These are phyloP conservation scores for Tipula lateralis DNA, from an alignment of 2,888 invertebrate species.

Conservation along the genomic window DNA sequence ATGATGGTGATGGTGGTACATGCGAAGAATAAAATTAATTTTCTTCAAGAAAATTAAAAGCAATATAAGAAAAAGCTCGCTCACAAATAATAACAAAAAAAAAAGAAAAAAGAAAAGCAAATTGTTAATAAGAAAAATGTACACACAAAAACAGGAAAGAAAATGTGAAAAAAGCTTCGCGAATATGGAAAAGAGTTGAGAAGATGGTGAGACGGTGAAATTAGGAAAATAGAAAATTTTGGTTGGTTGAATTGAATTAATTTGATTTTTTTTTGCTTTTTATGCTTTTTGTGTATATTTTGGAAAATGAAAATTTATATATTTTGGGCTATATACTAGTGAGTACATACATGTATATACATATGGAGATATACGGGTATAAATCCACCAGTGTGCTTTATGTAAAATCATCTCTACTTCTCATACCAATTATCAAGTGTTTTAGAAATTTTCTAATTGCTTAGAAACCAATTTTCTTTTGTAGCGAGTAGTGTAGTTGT, in stretches of 20 bases:
- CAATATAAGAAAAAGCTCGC: not conserved
- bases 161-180: not conserved
- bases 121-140: not conserved
- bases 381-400: not conserved
- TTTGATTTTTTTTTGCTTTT: not conserved
- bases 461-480: not conserved
- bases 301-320: not conserved
- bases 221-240: slow-evolving; percentile 19
- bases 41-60: slow-evolving; percentile 24
- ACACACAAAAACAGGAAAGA: slow-evolving; percentile 1
- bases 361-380: not conserved
- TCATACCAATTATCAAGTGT: not conserved
- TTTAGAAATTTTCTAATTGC: slow-evolving; percentile 1
- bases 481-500: not conserved
- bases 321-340: not conserved
- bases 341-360: not conserved
- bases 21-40: not conserved
- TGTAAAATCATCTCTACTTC: not conserved
- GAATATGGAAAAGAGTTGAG: slow-evolving; percentile 3
- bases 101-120: not conserved
- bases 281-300: not conserved
- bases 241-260: slow-evolving; percentile 19
- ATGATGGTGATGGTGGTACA: not conserved
- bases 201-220: not conserved
- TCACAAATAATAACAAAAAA: not conserved